Percentiles rank a stretch among this genome's conserved stretches.
Evolutionary conservation across 2,113 vertebrate species (phyloP).

Genomic region (Aythya baeri): DNA sequence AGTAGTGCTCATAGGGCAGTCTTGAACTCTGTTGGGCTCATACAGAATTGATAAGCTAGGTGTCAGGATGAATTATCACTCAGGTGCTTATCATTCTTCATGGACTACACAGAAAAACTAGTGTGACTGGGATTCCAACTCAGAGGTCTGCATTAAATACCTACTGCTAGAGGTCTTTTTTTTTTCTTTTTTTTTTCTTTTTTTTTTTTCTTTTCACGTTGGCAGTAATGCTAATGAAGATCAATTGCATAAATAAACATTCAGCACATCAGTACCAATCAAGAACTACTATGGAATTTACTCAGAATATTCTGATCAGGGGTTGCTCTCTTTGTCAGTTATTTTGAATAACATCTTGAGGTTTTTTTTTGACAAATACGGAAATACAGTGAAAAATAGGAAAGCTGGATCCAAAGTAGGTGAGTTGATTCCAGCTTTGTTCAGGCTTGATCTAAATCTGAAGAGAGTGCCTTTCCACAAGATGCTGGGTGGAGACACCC

Average conservation of each 20-base stretch:
- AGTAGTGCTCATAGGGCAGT: background rate
- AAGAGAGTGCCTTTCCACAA: background rate
- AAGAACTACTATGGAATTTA: background rate
- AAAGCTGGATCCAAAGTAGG: background rate
- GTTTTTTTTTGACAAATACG: background rate
- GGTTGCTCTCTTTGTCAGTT: background rate
- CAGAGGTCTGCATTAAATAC: background rate
- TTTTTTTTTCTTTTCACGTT: background rate
- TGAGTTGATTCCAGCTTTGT: slow-evolving; percentile 18
- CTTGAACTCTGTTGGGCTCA: background rate
- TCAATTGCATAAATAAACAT: background rate
- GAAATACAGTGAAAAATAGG: background rate
- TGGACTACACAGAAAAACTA: background rate
- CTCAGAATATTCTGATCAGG: background rate
- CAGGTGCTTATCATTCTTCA: background rate
- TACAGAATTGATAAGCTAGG: background rate
- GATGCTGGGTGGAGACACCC: background rate
- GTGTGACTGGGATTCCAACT: background rate
- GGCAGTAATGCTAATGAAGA: background rate
- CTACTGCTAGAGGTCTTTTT: background rate
- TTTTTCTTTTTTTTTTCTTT: background rate
- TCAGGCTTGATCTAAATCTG: slow-evolving; percentile 11
- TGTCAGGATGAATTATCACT: background rate
- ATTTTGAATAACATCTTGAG: background rate
- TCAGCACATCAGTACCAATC: background rate